Evolutionary conservation across 1,140 invertebrate species (phyloP), one percentile per base, ranked within the genome.

Genomic region (Neodiprion pinetum): DNA sequence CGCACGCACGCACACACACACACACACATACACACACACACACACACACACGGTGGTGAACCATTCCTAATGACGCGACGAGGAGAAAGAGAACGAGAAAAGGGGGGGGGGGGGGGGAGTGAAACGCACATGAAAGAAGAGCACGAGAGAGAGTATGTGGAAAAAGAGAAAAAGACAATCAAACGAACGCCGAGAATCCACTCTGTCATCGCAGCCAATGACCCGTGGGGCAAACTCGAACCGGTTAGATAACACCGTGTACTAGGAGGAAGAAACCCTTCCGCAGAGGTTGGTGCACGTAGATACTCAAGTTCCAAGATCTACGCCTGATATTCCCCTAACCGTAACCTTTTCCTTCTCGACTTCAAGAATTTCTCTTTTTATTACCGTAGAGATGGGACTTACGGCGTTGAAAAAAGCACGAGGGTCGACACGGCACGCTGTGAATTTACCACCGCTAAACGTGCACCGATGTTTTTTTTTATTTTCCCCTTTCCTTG

Each of bases 71-170:
- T 21, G 17, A 21, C 17, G 17, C 17, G 70, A 70, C 67, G 73
- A 28, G 67, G 73, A 74, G 70, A 65, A 40, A 40, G 28, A 67
- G 69, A 71, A 48, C 69, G 47, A 68, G 53, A 47, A 61, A 71
- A 48, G n/a, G 53, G 17, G 7, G 11, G 28, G 49, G 66, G 61
- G 21, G 53, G 67, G 48, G 68, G 65, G 70, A 71, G 73, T 80
- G 78, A 79, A 80, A 80, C 79, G 76, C 79, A 76, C 72, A 71
- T 80, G 74, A 72, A 70, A 71, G 74, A 74, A 76, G 70, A 72
- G 48, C 68, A n/a, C 28, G 28, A 40, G 28, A 40, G 28, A 40
- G 28, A 1, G 28, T 5, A 40, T 40, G 28, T 40, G 28, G 28
- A 61, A 61, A 17, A 61, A 61, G 53, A 61, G 9, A 3, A 17